phyloP scores from a whole-genome alignment of 2,888 invertebrate genomes.

The Alentia gelatinosa region DNA sequence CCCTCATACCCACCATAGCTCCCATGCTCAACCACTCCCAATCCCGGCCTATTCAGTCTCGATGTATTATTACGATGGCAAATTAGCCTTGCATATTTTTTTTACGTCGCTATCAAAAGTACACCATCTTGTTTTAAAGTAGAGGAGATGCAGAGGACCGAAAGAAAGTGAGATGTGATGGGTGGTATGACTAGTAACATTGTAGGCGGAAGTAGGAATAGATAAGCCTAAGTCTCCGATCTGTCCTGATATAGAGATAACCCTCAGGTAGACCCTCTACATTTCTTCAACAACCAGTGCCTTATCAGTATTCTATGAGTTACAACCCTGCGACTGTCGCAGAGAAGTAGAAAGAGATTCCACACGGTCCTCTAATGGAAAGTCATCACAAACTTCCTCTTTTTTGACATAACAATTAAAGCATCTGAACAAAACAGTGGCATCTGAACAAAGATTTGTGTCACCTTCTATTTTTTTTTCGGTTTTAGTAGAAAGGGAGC shows the following conservation, averaged over 20 bases:
- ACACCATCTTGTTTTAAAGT: too few species aligned
- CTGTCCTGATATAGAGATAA: background rate
- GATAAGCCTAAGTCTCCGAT: background rate
- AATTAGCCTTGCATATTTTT: background rate
- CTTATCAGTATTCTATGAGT: background rate
- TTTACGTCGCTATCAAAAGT: background rate
- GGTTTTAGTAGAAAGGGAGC: background rate
- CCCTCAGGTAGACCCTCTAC: background rate
- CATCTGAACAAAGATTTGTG: background rate
- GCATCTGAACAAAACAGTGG: background rate
- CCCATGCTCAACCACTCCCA: too few species aligned
- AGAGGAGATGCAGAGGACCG: too few species aligned
- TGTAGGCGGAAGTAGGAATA: background rate
- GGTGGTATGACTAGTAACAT: background rate
- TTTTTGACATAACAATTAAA: background rate
- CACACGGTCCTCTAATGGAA: background rate
- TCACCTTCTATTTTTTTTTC: background rate
- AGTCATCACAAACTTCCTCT: background rate
- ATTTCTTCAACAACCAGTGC: background rate
- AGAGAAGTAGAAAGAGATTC: background rate
- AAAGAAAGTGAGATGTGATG: background rate
- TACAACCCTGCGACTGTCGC: background rate
- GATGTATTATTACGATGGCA: background rate
- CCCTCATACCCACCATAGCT: background rate
- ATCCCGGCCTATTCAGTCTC: too few species aligned